These are phyloP conservation scores for Dicerorhinus sumatrensis DNA, from an alignment of 2,113 vertebrate genomes.

Conservation along the genomic window DNA sequence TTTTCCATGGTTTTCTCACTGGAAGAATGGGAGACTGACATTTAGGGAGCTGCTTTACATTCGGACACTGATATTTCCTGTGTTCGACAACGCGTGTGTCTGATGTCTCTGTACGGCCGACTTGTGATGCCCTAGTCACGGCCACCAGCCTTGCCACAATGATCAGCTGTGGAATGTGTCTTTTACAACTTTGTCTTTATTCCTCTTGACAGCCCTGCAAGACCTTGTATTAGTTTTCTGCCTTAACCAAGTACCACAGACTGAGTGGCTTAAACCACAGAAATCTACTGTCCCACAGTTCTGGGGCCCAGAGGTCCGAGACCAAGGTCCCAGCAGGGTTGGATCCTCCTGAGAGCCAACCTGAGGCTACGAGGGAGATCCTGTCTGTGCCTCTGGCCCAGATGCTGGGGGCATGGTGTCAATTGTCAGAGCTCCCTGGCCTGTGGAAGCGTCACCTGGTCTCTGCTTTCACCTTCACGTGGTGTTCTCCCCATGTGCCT, in stretches of 20 bases:
- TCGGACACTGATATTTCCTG: not conserved
- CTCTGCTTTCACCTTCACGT: not conserved
- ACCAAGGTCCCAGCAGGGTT: not conserved
- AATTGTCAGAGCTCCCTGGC: not conserved
- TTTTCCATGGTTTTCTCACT: not conserved
- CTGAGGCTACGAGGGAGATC: not conserved
- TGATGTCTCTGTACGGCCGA: not conserved
- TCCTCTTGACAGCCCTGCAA: not conserved
- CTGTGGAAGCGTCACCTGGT: not conserved
- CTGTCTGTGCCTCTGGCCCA: not conserved
- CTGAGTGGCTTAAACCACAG: not conserved
- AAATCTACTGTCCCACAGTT: not conserved
- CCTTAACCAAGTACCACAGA: not conserved
- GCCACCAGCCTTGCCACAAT: not conserved
- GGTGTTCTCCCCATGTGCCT: accelerated
- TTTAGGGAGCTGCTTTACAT: not conserved
- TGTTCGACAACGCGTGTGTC: not conserved
- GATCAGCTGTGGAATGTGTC: not conserved
- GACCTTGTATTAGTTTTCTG: not conserved
- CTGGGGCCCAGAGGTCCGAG: not conserved
- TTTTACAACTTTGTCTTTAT: not conserved
- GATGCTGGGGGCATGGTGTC: not conserved
- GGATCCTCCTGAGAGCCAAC: too few species aligned
- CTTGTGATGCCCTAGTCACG: not conserved
- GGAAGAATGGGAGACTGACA: not conserved